Base-by-base conservation (phyloP, 2,888 invertebrate species). In the Caenorhabditis panamensis region DNA sequence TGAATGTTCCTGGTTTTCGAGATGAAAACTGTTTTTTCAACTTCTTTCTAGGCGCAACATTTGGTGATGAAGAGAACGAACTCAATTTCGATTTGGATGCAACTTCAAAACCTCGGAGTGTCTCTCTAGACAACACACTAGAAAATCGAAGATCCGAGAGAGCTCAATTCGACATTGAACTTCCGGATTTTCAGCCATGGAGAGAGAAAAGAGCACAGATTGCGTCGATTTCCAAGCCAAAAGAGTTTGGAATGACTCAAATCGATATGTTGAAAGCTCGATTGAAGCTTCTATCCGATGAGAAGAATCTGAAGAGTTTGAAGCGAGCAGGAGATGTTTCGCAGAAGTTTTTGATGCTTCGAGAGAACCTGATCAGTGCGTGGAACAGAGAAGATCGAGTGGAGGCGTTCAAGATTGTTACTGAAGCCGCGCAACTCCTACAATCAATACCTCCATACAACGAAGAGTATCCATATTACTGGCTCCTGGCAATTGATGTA, bases 401-500 rank as follows among this genome's bases (percentile, higher is more conserved):
- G 4, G 81, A 81, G 63, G 53, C 71, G 0, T 77, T 77, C 16
- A 66, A 67, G 69, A 71, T 76, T 20, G 41, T 67, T 13, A 44
- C 54, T n/a, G 67, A 76, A 67, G 41, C 53, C 5, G 44, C 62
- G 1, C 53, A 76, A 51, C 53, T 62, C 0, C 67, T 76, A 0
- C 75, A 76, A 18, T 61, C 63, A 16, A 77, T 58, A 1, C 58
- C 71, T 13, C 36, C 56, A 1, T 24, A 61, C 22, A 64, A 59
- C 0, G 66, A 71, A 59, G 79, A 75, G 16, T 86, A 80, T 47
- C 76, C 83, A 0, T 96, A 96, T 92, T 97, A 98, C 93, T 99
- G 96, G 93, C 96, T 97, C 41, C 93, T 98, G 18, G 95, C 98
- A 69, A 96, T 96, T 13, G 97, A 99, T 91, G 95, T 97, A 86